Base-by-base conservation (phyloP, 1,140 invertebrate species). In the Pachypeltis micranthus region DNA sequence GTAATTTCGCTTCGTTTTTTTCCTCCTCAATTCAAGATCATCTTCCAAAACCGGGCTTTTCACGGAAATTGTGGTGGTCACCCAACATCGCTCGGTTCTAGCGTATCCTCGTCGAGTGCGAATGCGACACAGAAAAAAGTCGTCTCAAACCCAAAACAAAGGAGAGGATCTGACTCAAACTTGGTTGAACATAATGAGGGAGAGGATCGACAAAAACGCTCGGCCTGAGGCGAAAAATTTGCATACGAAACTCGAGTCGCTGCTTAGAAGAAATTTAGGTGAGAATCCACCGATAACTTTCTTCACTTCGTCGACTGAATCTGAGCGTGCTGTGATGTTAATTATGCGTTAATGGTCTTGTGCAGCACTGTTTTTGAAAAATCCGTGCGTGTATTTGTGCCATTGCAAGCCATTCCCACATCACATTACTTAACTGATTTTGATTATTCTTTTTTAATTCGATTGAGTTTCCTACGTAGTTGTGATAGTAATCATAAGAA, bases 211-310 rank as follows among this genome's bases (percentile, higher is more conserved):
- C 77, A 21, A 83, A 83, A 66, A 66, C 10, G 23, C 4, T 10
- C 10, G 21, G 4, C 47, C 47, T 16, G 7, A 51, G 7, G 10
- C 4, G 7, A 51, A 21, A 21, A 51, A 21, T 21, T 3, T 21
- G 85, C 2, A 83, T 79, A 0, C 66, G 89, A 16, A 77, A 89
- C 21, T 84, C 84, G 1, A n/a, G n/a, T n/a, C n/a, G n/a, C n/a
- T n/a, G n/a, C n/a, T n/a, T n/a, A n/a, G n/a, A n/a, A n/a, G n/a
- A n/a, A n/a, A n/a, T n/a, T n/a, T n/a, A n/a, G n/a, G n/a, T n/a
- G n/a, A n/a, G n/a, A n/a, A n/a, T n/a, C n/a, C n/a, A n/a, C n/a
- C n/a, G n/a, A n/a, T n/a, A n/a, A n/a, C n/a, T n/a, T n/a, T n/a
- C n/a, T n/a, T n/a, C n/a, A n/a, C n/a, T n/a, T n/a, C n/a, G n/a